Conservation (phyloP, 2,797 vertebrate genomes). For the Adelosebastes latens region DNA sequence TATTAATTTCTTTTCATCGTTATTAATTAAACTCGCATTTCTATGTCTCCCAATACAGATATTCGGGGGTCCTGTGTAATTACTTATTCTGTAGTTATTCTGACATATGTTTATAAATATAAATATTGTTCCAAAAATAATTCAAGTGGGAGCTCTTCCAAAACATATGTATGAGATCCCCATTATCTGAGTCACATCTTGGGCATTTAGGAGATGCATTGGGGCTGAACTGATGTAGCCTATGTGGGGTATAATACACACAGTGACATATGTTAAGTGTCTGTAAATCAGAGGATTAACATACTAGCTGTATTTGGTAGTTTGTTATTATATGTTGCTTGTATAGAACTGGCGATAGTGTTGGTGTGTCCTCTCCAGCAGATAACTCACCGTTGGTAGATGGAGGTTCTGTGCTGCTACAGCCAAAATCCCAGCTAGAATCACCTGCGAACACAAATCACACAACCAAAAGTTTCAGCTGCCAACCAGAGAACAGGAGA, state of each 20-base stretch:
- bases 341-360: background rate
- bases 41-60: background rate
- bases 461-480: background rate
- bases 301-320: background rate
- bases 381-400: conserved; percentile 67
- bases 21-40: background rate
- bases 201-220: background rate
- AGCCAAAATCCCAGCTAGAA: conserved; percentile 73
- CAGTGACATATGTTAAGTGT: too few relatives aligned
- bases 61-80: background rate
- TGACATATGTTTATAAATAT: background rate
- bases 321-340: too few relatives aligned
- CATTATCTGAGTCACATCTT: background rate
- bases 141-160: background rate
- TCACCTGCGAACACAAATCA: conserved; percentile 46
- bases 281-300: too few relatives aligned
- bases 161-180: background rate
- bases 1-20: background rate
- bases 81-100: background rate
- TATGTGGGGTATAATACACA: too few relatives aligned
- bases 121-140: background rate
- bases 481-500: background rate
- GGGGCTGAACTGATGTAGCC: too few relatives aligned
- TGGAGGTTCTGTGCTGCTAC: conserved; percentile 76
- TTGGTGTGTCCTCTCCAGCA: background rate